Base-by-base conservation (phyloP, 2,888 invertebrate genomes). In the Microlaimidae sp. region DNA sequence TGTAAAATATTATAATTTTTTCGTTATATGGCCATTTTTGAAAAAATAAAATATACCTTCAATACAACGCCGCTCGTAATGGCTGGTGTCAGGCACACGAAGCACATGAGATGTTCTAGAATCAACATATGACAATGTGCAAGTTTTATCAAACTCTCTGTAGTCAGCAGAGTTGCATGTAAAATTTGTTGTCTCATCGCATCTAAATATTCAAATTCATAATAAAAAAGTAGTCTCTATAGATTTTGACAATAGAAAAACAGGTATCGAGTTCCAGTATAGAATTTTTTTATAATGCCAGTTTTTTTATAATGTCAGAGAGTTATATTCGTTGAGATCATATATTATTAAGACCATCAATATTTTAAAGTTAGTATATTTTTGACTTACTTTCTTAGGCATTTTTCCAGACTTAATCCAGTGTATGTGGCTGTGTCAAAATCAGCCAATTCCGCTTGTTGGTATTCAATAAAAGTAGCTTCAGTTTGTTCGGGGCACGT, bases 61-160 rank as follows among this genome's bases (percentile, higher is more conserved):
- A 4, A 53, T 23, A 43, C 53, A 53, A 5, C 29, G n/a, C 19
- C 53, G n/a, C 26, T 53, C 53, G 42, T 41, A 53, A 23, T 53
- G 40, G 4, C 28, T 17, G 19, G 13, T 25, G 23, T 26, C 53
- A 2, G 21, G n/a, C 4, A 21, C 19, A 2, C 23, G 10, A 10
- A 13, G 1, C 17, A 53, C 17, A 2, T 27, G 49, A 23, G 17
- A 17, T 5, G 53, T 49, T 4, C 2, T 4, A 1, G 17, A 2
- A 28, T 19, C 17, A 7, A 25, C 26, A 23, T 19, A 49, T 3
- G 53, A 53, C 42, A 53, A 27, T 2, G 23, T 28, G 28, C 53
- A 53, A 3, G 4, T 23, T 4, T 3, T 13, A 19, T 25, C 42
- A 2, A 3, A 4, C 2, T 13, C 10, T 1, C 42, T 19, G 42